Evolutionary conservation across 2,888 invertebrate species (phyloP), one percentile per base, ranked within the genome.

Genomic region (Pilophorus perplexus): DNA sequence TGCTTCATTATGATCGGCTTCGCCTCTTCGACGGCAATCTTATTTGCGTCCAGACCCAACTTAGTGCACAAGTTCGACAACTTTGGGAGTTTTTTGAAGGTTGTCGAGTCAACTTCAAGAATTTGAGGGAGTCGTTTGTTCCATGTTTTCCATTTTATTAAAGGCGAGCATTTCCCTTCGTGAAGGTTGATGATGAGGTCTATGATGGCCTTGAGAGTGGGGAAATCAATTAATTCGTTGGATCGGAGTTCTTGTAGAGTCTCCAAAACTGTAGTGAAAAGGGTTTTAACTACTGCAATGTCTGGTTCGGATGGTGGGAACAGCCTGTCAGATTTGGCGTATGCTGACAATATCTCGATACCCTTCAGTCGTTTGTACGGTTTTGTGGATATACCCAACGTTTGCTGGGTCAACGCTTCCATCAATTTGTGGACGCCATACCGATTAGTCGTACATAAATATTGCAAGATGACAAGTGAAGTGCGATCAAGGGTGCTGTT

Each of bases 61-160:
- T 28, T 62, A n/a, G 20, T 62, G 48, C 62, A 62, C 22, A 62
- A 12, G 6, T 33, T 6, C 33, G 33, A 33, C 6, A 12, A 6
- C 6, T 8, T 8, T 8, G 6, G 6, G 6, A 8, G 33, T 12
- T 33, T 33, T 33, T 33, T 6, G 12, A 12, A 12, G 12, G 12
- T 33, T 6, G 33, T 33, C n/a, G n/a, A n/a, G n/a, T n/a, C n/a
- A n/a, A n/a, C n/a, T 8, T 14, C 25, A 10, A 23, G 48, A 5
- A 62, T 12, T 18, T 62, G 46, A 12, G 62, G 46, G n/a, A 62
- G 62, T 22, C 27, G 16, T n/a, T 27, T 48, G 44, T 62, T 62
- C 62, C 62, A 62, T 4, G n/a, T 10, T 6, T 48, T 62, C 62
- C 62, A 62, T 23, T 62, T 62, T 0, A 28, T 28, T 8, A 22